These are phyloP conservation scores for Pristionchus entomophagus DNA, from an alignment of 2,888 invertebrate genomes.

Conservation along the genomic window DNA sequence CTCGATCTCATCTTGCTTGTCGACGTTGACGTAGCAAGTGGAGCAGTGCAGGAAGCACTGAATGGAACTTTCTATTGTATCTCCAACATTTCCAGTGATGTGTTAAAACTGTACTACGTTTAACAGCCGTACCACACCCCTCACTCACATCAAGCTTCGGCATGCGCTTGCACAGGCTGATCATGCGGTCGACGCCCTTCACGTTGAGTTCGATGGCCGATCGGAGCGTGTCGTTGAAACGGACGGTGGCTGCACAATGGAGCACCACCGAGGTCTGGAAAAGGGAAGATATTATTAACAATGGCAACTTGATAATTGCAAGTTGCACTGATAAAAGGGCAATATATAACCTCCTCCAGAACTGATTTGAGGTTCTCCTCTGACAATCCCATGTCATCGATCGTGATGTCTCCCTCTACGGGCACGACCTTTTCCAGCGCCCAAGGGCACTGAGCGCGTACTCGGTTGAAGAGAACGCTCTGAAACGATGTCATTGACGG, in stretches of 20 bases:
- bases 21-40: constrained; percentile 89
- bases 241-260: constrained; percentile 92
- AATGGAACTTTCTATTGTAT: constrained; percentile 46
- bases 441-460: constrained; percentile 75
- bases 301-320: background rate
- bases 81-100: background rate
- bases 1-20: constrained; percentile 82
- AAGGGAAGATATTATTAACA: background rate
- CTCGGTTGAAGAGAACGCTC: constrained; percentile 77
- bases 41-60: constrained; percentile 84
- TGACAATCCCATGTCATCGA: constrained; percentile 77
- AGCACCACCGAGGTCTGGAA: constrained; percentile 85
- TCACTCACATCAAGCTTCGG: constrained; percentile 81
- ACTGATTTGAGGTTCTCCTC: constrained; percentile 81
- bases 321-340: background rate
- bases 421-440: constrained; percentile 76
- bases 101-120: no score
- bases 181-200: constrained; percentile 86
- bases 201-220: constrained; percentile 93
- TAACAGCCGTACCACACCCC: no score
- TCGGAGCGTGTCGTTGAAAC: constrained; percentile 88
- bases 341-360: constrained; percentile 79
- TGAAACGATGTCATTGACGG: constrained; percentile 52
- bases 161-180: constrained; percentile 86
- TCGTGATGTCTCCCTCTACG: constrained; percentile 78